A percentile compares a stretch with the other conserved stretches of the same genome.
Conservation (phyloP, 2,113 vertebrate genomes). For the Microtus ochrogaster region DNA sequence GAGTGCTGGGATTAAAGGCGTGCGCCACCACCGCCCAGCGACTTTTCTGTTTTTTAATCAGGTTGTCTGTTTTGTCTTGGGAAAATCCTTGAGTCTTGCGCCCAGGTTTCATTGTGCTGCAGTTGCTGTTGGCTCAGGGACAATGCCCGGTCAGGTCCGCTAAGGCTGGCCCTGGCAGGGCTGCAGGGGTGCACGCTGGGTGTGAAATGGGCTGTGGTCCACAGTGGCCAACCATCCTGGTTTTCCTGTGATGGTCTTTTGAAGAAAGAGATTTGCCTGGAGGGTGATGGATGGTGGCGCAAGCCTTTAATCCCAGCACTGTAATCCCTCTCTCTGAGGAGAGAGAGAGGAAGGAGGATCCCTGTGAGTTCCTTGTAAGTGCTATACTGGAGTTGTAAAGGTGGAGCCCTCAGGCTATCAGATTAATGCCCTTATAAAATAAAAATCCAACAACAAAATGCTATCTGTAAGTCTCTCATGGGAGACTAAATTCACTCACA, state of each 20-base stretch:
- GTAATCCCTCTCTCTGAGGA: no score
- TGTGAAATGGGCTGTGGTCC: neutral
- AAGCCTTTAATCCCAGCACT: no score
- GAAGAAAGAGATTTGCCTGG: neutral
- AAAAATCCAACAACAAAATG: neutral
- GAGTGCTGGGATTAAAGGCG: no score
- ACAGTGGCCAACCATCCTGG: neutral
- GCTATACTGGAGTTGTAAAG: no score
- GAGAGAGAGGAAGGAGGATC: neutral
- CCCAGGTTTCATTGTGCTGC: neutral
- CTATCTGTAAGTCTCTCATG: neutral
- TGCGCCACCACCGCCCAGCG: no score
- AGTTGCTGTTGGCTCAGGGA: neutral
- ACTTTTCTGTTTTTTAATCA: constrained; percentile 1
- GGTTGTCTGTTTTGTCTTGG: constrained; percentile 32
- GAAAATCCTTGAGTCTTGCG: neutral
- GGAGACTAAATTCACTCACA: no score
- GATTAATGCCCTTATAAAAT: neutral
- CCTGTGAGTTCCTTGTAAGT: neutral
- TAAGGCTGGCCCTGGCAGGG: neutral
- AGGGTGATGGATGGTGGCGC: neutral
- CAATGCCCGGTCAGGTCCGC: neutral
- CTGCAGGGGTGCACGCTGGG: neutral
- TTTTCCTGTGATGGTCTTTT: neutral
- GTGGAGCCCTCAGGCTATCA: neutral